Percentiles rank a stretch among this genome's conserved stretches.
Conservation (phyloP, 2,888 invertebrate genomes). For the Andrena bicolor region DNA sequence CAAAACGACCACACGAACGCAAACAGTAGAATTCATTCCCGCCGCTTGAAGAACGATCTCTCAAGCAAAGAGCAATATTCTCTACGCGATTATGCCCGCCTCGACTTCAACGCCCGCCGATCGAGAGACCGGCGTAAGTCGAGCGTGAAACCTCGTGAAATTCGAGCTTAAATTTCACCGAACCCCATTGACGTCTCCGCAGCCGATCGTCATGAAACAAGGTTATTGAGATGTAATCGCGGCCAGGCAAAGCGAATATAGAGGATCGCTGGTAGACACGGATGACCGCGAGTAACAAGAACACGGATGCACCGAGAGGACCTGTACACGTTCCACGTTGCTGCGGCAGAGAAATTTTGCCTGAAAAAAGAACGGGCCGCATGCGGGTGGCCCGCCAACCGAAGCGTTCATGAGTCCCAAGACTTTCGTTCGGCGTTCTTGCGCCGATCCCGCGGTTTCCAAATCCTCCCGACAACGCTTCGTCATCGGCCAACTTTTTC, state of each 20-base stretch:
- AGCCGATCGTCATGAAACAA: slow-evolving; percentile 74
- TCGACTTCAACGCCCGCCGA: slow-evolving; percentile 76
- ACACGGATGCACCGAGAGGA: slow-evolving; percentile 1
- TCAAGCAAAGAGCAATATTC: no score
- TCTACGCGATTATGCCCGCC: slow-evolving; percentile 67
- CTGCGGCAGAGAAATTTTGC: slow-evolving; percentile 35
- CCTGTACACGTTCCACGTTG: slow-evolving; percentile 29
- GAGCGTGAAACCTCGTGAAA: slow-evolving; percentile 69
- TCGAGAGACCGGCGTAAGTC: slow-evolving; percentile 49
- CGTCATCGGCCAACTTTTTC: slow-evolving; percentile 6
- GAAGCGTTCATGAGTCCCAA: background rate
- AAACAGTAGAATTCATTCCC: no score
- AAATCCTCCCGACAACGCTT: slow-evolving; percentile 1
- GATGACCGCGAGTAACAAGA: slow-evolving; percentile 37
- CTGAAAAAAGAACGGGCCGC: slow-evolving; percentile 10
- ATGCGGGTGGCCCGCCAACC: slow-evolving; percentile 30
- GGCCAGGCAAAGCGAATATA: slow-evolving; percentile 43
- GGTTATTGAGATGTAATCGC: slow-evolving; percentile 75
- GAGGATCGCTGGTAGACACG: slow-evolving; percentile 47
- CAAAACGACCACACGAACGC: no score
- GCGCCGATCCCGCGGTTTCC: background rate
- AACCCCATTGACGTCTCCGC: slow-evolving; percentile 63
- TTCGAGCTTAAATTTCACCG: slow-evolving; percentile 77
- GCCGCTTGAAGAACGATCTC: no score
- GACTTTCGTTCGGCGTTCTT: slow-evolving; percentile 25